These are phyloP conservation scores for Plectropomus leopardus DNA, from an alignment of 2,113 vertebrate species.

Conservation along the genomic window DNA sequence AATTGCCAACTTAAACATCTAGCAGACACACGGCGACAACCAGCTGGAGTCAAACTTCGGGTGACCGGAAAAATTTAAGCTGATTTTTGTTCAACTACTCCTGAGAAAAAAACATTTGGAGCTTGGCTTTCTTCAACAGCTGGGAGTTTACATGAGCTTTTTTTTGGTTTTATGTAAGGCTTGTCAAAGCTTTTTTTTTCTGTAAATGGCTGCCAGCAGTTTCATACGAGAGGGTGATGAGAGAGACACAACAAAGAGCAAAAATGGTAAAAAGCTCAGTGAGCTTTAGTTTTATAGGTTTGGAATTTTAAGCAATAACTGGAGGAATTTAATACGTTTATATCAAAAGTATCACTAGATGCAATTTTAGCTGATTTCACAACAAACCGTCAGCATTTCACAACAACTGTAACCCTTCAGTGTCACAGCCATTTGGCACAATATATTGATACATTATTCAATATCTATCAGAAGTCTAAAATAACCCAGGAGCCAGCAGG, in stretches of 20 bases:
- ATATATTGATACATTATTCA: conserved; percentile 31
- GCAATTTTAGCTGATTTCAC: conserved; percentile 23
- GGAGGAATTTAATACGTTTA: neutral
- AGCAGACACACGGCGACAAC: conserved; percentile 18
- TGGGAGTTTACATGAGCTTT: neutral
- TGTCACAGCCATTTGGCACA: conserved; percentile 74
- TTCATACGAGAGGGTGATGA: neutral
- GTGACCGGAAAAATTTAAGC: neutral
- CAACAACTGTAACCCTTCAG: conserved; percentile 17
- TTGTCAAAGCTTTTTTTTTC: neutral
- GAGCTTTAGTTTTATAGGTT: conserved; percentile 21
- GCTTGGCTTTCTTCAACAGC: neutral
- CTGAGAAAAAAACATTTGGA: neutral
- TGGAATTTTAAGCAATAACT: conserved; percentile 21
- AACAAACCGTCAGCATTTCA: conserved; percentile 27
- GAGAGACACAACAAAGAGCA: conserved; percentile 8
- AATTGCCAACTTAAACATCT: neutral
- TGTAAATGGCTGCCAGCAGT: conserved; percentile 2
- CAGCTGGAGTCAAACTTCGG: neutral
- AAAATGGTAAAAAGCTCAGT: conserved; percentile 26
- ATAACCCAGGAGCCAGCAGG: conserved; percentile 12
- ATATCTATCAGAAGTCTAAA: conserved; percentile 22
- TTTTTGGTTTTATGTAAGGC: neutral
- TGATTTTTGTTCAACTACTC: conserved; percentile 44
- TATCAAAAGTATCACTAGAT: conserved; percentile 1